Evolutionary conservation across 2,797 vertebrate genomes (phyloP).

Genomic region (Coregonus sp.): DNA sequence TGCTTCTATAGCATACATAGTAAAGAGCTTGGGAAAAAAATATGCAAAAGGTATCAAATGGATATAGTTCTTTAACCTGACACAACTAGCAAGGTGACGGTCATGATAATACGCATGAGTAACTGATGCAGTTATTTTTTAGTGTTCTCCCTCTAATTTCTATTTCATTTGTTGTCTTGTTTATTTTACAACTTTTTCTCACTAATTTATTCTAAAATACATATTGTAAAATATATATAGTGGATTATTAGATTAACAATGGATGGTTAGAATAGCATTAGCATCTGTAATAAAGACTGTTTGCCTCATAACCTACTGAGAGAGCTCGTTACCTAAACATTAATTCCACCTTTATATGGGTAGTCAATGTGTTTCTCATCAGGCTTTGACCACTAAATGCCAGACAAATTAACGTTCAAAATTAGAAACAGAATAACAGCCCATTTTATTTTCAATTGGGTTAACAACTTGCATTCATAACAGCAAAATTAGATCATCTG

Average conservation of each 20-base stretch:
- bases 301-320: not conserved
- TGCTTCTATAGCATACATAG: not conserved
- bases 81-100: not conserved
- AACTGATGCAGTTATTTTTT: slow-evolving; percentile 28
- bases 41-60: not conserved
- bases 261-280: slow-evolving; percentile 20
- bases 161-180: slow-evolving; percentile 17
- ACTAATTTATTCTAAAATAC: slow-evolving; percentile 60
- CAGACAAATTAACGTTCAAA: not conserved
- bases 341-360: not conserved
- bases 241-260: slow-evolving; percentile 29
- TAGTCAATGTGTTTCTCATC: not conserved
- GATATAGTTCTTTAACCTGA: not conserved
- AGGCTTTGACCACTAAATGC: not conserved
- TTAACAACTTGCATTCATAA: slow-evolving; percentile 6
- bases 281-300: slow-evolving; percentile 44
- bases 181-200: slow-evolving; percentile 23
- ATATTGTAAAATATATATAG: slow-evolving; percentile 55
- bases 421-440: not conserved
- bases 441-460: not conserved
- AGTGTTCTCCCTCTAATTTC: slow-evolving; percentile 37
- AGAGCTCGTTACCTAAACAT: not conserved
- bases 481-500: not conserved
- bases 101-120: slow-evolving; percentile 1
- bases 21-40: not conserved